A percentile compares a stretch with the other conserved stretches of the same genome.
Conservation (phyloP, 2,888 invertebrate species). For the Tupiocoris notatus region DNA sequence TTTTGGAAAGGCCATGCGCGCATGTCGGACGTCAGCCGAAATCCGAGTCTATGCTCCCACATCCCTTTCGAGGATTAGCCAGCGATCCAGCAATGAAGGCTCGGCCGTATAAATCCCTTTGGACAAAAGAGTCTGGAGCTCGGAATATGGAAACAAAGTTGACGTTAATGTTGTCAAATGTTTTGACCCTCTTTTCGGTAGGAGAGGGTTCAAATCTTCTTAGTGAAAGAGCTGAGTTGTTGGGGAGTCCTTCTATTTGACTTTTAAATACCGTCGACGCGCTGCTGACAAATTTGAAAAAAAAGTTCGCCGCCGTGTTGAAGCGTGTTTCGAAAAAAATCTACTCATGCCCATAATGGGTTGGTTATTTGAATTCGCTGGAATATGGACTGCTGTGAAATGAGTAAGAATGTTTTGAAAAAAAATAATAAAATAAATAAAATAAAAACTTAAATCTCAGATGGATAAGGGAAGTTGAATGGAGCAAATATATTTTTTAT, state of each 20-base stretch:
- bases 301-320: too few relatives aligned
- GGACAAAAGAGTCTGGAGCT: constrained; percentile 23
- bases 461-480: too few relatives aligned
- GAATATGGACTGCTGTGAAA: too few relatives aligned
- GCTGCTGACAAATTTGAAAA: neutral
- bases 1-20: constrained; percentile 18
- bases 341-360: too few relatives aligned
- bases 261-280: neutral
- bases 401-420: too few relatives aligned
- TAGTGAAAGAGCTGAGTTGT: too few relatives aligned
- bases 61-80: constrained; percentile 30
- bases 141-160: constrained; percentile 40
- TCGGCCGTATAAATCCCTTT: constrained; percentile 25
- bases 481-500: too few relatives aligned
- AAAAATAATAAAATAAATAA: too few relatives aligned
- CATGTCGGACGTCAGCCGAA: neutral
- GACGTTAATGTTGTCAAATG: constrained; percentile 41
- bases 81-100: too few relatives aligned
- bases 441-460: too few relatives aligned
- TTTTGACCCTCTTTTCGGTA: neutral
- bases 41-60: constrained; percentile 23
- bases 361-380: too few relatives aligned
- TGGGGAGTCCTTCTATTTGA: neutral
- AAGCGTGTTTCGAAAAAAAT: too few relatives aligned
- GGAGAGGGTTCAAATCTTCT: constrained; percentile 5